Conservation (phyloP, 2,888 invertebrate species). For the Andrena minutula region DNA sequence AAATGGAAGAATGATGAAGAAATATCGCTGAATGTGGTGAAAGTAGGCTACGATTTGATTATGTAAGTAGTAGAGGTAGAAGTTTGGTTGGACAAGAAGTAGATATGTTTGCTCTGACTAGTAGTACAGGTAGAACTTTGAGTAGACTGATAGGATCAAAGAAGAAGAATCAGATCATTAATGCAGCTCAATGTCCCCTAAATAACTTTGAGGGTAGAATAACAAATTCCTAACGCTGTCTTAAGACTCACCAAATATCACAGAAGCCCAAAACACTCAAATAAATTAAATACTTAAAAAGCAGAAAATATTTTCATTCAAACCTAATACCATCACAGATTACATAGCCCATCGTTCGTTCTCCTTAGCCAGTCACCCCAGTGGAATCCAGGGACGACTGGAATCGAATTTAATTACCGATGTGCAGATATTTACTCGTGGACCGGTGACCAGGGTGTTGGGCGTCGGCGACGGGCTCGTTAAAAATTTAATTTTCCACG, state of each 20-base stretch:
- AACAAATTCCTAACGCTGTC: too few relatives aligned
- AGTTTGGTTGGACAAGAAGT: not conserved
- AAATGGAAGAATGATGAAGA: not conserved
- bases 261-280: too few relatives aligned
- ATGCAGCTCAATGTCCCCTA: too few relatives aligned
- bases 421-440: constrained; percentile 77
- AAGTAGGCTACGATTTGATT: not conserved
- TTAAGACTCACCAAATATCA: too few relatives aligned
- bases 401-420: constrained; percentile 80
- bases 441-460: constrained; percentile 41
- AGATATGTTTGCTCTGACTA: not conserved
- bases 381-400: constrained; percentile 38
- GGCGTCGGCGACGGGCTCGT: constrained; percentile 64
- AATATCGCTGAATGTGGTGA: too few relatives aligned
- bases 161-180: too few relatives aligned
- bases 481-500: constrained; percentile 73
- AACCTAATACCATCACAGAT: not conserved
- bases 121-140: too few relatives aligned
- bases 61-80: not conserved
- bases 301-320: not conserved
- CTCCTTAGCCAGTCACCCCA: not conserved
- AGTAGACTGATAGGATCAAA: too few relatives aligned
- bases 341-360: constrained; percentile 13
- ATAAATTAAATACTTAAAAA: too few relatives aligned
- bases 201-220: too few relatives aligned